Evolutionary conservation across 2,113 vertebrate species (phyloP).

Genomic region (Madoqua kirkii): DNA sequence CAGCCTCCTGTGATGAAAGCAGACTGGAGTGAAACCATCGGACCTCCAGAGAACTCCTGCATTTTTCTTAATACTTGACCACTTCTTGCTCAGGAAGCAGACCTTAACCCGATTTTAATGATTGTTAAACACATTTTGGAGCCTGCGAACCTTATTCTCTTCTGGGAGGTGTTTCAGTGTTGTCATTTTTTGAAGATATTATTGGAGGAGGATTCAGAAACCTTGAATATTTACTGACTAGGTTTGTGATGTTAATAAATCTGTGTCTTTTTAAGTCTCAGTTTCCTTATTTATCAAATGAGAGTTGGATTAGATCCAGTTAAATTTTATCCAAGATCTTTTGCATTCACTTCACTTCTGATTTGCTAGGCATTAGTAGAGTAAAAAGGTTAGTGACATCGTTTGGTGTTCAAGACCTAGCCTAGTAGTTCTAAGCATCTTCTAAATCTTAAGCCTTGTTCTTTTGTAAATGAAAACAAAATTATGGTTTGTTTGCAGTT

Average conservation of each 20-base stretch:
- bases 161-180: background rate
- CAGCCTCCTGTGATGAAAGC: background rate
- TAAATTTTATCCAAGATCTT: background rate
- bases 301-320: background rate
- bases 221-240: background rate
- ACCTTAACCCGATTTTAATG: background rate
- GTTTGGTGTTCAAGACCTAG: background rate
- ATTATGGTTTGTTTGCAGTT: conserved; percentile 80
- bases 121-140: conserved; percentile 2
- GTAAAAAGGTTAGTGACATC: background rate
- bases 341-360: background rate
- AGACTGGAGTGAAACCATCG: background rate
- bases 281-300: conserved; percentile 13
- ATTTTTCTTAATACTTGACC: conserved; percentile 1
- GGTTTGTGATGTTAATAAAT: background rate
- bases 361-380: background rate
- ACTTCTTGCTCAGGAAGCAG: background rate
- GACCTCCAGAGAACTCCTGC: background rate
- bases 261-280: background rate
- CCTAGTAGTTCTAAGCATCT: background rate
- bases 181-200: background rate
- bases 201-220: background rate
- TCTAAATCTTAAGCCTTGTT: conserved; percentile 1
- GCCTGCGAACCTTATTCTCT: background rate
- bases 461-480: conserved; percentile 33